Evolutionary conservation across 2,797 vertebrate species (phyloP).

Genomic region (Pteropus rufus): DNA sequence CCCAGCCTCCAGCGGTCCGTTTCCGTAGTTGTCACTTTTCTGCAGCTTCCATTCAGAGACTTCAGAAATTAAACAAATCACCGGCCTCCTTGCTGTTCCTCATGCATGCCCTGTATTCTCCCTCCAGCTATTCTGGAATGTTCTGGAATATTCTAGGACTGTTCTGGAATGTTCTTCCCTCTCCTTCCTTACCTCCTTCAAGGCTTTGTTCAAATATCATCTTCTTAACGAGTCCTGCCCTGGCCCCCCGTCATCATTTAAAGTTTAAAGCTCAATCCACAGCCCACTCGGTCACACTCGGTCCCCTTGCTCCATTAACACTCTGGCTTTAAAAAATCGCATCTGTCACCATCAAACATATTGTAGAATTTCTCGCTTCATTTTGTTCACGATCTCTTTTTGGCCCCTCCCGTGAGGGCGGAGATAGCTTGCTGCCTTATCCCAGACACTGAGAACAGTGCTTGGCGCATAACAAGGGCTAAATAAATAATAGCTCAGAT

Average conservation of each 20-base stretch:
- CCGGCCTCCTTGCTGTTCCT: background rate
- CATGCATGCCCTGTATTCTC: background rate
- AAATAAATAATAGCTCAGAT: background rate
- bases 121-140: background rate
- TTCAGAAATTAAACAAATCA: background rate
- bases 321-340: background rate
- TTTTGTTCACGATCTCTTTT: background rate
- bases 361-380: too few relatives aligned
- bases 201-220: background rate
- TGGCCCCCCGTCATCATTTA: background rate
- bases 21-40: accelerated
- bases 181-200: background rate
- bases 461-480: background rate
- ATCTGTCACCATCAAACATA: background rate
- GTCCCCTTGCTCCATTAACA: background rate
- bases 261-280: background rate
- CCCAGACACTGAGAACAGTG: background rate
- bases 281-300: background rate
- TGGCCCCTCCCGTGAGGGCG: background rate
- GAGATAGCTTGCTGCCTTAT: too few relatives aligned
- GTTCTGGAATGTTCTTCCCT: background rate
- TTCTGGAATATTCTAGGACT: background rate
- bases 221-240: background rate
- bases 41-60: background rate
- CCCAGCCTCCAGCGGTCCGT: too few relatives aligned